Conservation (phyloP, 2,797 vertebrate species). For the Distichodus sexfasciatus region DNA sequence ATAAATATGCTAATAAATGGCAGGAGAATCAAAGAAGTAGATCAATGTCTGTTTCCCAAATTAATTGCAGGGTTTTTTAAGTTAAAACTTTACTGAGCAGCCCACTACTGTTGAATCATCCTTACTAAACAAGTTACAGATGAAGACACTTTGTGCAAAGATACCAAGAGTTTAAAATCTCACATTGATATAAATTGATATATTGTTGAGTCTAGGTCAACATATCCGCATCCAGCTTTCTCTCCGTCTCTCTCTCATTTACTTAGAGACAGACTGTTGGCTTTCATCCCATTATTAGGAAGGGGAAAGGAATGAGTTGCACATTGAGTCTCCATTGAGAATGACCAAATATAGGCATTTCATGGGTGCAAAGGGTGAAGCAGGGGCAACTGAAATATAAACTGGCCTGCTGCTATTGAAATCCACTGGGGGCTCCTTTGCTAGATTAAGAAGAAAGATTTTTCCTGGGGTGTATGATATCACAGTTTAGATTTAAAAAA, state of each 20-base stretch:
- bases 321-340: slow-evolving; percentile 67
- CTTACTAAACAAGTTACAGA: too few species aligned
- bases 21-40: too few species aligned
- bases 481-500: neutral
- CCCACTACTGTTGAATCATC: too few species aligned
- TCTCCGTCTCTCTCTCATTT: slow-evolving; percentile 23
- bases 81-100: too few species aligned
- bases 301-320: slow-evolving; percentile 76
- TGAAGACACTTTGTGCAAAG: too few species aligned
- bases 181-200: too few species aligned
- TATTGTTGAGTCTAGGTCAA: neutral
- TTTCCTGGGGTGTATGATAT: neutral
- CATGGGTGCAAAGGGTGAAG: slow-evolving; percentile 58
- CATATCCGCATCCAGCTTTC: slow-evolving; percentile 22
- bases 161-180: too few species aligned
- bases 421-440: slow-evolving; percentile 8
- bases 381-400: slow-evolving; percentile 58
- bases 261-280: slow-evolving; percentile 61
- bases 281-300: slow-evolving; percentile 73
- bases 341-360: slow-evolving; percentile 84
- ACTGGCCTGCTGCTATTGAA: slow-evolving; percentile 54
- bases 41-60: too few species aligned
- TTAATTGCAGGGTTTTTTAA: too few species aligned
- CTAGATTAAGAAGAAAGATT: slow-evolving; percentile 36
- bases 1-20: too few species aligned